Evolutionary conservation across 2,113 vertebrate species (phyloP).

Genomic region (Pollachius pollachius): DNA sequence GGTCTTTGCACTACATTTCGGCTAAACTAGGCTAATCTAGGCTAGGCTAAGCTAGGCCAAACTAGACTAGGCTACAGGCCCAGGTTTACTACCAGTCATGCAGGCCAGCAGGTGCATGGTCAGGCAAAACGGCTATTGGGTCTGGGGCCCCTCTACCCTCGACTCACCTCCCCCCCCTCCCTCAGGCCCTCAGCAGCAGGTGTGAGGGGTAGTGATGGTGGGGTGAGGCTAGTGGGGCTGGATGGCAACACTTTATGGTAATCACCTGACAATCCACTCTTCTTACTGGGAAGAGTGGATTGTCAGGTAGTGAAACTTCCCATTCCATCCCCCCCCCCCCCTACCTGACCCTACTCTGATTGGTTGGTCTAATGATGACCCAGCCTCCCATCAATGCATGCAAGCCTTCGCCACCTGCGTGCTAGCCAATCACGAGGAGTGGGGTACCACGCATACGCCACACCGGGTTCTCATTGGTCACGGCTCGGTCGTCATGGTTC

Average conservation of each 20-base stretch:
- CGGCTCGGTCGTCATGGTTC: no score
- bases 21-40: no score
- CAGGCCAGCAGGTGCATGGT: no score
- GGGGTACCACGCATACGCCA: constrained; percentile 5
- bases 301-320: constrained; percentile 76
- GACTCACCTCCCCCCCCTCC: no score
- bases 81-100: no score
- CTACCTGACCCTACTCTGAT: constrained; percentile 18
- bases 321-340: constrained; percentile 41
- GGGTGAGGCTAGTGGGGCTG: constrained; percentile 18
- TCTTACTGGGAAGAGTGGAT: constrained; percentile 74
- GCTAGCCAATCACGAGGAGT: constrained; percentile 35
- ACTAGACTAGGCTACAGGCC: no score
- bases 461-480: neutral
- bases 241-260: constrained; percentile 75
- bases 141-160: no score
- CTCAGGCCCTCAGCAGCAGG: constrained; percentile 43
- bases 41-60: no score
- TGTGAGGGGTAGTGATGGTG: constrained; percentile 12
- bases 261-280: constrained; percentile 40
- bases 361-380: constrained; percentile 33
- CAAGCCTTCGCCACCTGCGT: constrained; percentile 43
- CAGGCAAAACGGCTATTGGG: no score
- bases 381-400: constrained; percentile 41
- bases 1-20: no score